Evolutionary conservation across 2,113 vertebrate genomes (phyloP).

Genomic region (Grallaria varia): DNA sequence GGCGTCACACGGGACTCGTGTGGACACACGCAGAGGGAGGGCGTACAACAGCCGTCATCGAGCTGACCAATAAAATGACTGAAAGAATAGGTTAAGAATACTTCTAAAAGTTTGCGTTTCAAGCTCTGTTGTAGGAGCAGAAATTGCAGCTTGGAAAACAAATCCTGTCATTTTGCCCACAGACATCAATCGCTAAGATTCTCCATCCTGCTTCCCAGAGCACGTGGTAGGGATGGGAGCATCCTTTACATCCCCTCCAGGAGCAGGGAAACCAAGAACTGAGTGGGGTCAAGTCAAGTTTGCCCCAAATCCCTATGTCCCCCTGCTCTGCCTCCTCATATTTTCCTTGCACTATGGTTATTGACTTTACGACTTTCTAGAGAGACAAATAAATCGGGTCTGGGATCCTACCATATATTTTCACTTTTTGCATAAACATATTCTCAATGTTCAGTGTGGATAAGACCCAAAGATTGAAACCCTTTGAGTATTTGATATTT

Average conservation of each 20-base stretch:
- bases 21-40: rapidly evolving
- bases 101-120: not conserved
- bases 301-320: not conserved
- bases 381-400: not conserved
- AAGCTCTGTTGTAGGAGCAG: not conserved
- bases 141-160: not conserved
- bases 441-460: not conserved
- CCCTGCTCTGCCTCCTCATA: not conserved
- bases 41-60: not conserved
- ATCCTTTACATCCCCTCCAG: not conserved
- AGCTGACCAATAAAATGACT: not conserved
- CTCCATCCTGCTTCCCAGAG: not conserved
- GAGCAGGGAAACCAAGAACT: not conserved
- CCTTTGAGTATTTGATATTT: not conserved
- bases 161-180: not conserved
- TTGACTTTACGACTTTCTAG: not conserved
- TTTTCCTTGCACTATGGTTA: not conserved
- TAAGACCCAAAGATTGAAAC: not conserved
- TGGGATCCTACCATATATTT: not conserved
- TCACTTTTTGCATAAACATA: not conserved
- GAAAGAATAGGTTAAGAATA: not conserved
- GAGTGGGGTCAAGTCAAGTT: not conserved
- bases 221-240: rapidly evolving
- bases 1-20: rapidly evolving
- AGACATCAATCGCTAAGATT: not conserved